phyloP scores from a whole-genome alignment of 2,113 vertebrate genomes.

The Nestor notabilis region DNA sequence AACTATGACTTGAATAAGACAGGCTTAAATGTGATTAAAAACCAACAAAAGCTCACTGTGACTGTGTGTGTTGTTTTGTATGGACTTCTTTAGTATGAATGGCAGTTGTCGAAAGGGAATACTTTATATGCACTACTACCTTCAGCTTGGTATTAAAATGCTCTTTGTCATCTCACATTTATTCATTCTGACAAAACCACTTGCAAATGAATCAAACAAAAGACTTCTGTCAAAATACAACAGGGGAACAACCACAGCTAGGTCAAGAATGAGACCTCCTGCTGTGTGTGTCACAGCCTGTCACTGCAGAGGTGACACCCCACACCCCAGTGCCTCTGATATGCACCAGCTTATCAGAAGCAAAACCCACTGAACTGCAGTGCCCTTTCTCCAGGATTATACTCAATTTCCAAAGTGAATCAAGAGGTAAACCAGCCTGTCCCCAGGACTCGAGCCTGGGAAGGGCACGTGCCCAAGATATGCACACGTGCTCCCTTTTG shows the following conservation, averaged over 20 bases:
- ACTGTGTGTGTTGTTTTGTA: background rate
- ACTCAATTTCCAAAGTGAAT: fast-evolving
- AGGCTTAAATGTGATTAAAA: background rate
- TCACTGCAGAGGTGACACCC: background rate
- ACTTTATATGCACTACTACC: background rate
- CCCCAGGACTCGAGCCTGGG: fast-evolving
- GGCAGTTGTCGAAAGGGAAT: background rate
- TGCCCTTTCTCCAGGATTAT: fast-evolving
- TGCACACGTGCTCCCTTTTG: fast-evolving
- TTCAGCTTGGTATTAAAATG: background rate
- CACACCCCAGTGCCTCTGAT: background rate
- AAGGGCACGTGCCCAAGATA: background rate
- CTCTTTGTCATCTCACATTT: background rate
- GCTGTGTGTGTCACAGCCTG: background rate
- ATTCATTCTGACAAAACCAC: background rate
- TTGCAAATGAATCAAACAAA: background rate
- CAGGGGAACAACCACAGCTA: background rate
- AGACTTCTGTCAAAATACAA: background rate
- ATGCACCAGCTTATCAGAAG: background rate
- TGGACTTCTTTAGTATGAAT: background rate
- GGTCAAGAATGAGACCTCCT: background rate
- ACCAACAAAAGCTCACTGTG: background rate
- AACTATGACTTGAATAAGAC: background rate
- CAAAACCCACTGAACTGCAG: background rate
- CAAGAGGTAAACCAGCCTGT: background rate